phyloP scores from a whole-genome alignment of 1,140 invertebrate species.

The Macrocentrus cingulum region DNA sequence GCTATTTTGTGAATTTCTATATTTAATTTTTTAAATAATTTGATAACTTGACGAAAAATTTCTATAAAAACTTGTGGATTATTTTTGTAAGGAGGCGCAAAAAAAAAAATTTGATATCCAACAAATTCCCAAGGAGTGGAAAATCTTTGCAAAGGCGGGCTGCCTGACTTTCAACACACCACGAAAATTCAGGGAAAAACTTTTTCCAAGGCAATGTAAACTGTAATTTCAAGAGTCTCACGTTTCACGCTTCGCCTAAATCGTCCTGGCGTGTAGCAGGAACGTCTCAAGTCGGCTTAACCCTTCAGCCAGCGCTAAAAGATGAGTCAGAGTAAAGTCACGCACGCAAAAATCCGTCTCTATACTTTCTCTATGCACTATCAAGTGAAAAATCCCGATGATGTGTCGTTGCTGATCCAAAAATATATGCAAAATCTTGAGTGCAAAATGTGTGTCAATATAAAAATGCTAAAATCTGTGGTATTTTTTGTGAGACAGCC shows the following conservation, averaged over 20 bases:
- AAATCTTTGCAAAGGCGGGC: no score
- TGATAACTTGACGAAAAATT: no score
- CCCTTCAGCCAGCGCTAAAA: slow-evolving; percentile 16
- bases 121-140: background rate
- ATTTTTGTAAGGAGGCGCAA: no score
- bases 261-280: slow-evolving; percentile 3
- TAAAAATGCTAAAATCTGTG: background rate
- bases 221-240: slow-evolving; percentile 3
- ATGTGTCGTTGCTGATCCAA: slow-evolving; percentile 4
- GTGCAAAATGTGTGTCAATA: background rate
- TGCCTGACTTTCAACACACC: background rate
- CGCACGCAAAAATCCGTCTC: slow-evolving; percentile 2
- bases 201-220: background rate
- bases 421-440: slow-evolving; percentile 1
- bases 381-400: slow-evolving; percentile 5
- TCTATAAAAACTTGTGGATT: no score
- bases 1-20: no score
- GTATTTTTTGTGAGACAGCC: no score
- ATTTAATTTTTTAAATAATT: no score
- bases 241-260: slow-evolving; percentile 18
- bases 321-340: slow-evolving; percentile 14
- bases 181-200: background rate
- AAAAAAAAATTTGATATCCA: slow-evolving; percentile 7
- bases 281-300: slow-evolving; percentile 8
- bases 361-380: slow-evolving; percentile 10